A percentile compares a stretch with the other conserved stretches of the same genome.
These are phyloP conservation scores for Sorex maritimensis DNA, from an alignment of 2,797 vertebrate genomes.

Conservation along the genomic window DNA sequence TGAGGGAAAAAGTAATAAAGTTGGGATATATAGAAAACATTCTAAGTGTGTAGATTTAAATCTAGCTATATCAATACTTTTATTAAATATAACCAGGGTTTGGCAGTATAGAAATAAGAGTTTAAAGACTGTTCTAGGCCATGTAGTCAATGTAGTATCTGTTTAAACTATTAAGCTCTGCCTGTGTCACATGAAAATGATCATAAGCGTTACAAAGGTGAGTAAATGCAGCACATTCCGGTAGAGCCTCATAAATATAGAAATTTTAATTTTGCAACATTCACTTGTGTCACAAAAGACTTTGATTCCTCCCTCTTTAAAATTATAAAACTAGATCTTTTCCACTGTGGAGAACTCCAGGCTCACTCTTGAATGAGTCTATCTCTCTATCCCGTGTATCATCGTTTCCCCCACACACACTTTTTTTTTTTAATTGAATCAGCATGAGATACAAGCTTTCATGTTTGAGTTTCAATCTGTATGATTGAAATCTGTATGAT, in stretches of 20 bases:
- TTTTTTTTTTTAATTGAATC: too few relatives aligned
- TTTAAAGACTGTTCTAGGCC: slow-evolving; percentile 25
- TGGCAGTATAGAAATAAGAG: background rate
- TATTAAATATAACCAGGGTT: slow-evolving; percentile 38
- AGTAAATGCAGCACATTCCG: background rate
- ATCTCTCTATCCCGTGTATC: too few relatives aligned
- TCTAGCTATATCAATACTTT: background rate
- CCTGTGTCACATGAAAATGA: background rate
- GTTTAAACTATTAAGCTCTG: slow-evolving; percentile 20
- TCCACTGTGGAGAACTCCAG: background rate
- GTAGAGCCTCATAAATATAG: background rate
- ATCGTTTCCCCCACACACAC: too few relatives aligned
- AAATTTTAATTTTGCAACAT: slow-evolving; percentile 54
- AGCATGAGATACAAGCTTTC: too few relatives aligned
- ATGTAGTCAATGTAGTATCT: background rate
- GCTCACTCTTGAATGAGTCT: background rate
- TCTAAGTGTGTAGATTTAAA: slow-evolving; percentile 7
- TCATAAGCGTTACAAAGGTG: background rate
- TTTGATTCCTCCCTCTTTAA: background rate
- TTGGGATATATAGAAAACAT: background rate
- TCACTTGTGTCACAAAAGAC: background rate
- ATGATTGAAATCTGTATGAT: too few relatives aligned
- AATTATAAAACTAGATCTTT: slow-evolving; percentile 1
- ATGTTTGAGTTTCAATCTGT: too few relatives aligned
- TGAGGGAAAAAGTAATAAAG: background rate